Conservation (phyloP, 1,140 invertebrate species). For the Globodera ellingtonae region DNA sequence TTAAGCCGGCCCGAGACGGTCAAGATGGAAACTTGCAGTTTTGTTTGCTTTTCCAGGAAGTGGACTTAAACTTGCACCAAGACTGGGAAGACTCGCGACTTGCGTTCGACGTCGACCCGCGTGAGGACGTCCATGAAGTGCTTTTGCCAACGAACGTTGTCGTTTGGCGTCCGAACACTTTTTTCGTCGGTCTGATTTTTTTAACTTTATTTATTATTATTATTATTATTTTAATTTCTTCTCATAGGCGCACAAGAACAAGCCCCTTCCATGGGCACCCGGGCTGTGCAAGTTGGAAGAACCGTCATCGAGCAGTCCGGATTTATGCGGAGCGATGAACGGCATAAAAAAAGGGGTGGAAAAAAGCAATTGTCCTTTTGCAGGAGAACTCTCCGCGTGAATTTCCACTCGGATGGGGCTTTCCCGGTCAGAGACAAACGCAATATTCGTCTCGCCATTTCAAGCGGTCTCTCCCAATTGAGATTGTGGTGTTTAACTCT, state of each 20-base stretch:
- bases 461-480: background rate
- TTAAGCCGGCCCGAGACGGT: background rate
- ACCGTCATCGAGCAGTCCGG: slow-evolving; percentile 36
- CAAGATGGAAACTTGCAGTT: background rate
- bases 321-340: slow-evolving; percentile 35
- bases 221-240: background rate
- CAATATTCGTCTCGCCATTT: slow-evolving; percentile 15
- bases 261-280: background rate
- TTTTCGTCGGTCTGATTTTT: slow-evolving; percentile 40
- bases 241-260: slow-evolving; percentile 25
- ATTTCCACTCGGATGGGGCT: slow-evolving; percentile 18
- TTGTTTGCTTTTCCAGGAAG: slow-evolving; percentile 47
- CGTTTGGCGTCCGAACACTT: slow-evolving; percentile 63
- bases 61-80: slow-evolving; percentile 58
- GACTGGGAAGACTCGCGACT: slow-evolving; percentile 61
- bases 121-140: slow-evolving; percentile 55
- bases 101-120: slow-evolving; percentile 57
- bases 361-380: slow-evolving; percentile 6
- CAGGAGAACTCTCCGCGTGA: slow-evolving; percentile 16
- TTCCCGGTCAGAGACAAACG: slow-evolving; percentile 13
- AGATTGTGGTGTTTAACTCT: background rate
- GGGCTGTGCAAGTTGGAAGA: background rate
- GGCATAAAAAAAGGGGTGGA: background rate
- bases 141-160: slow-evolving; percentile 46
- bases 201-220: background rate